These are phyloP conservation scores for Meandrina meandrites DNA, from an alignment of 92 coral and sea anemone genomes.

Conservation along the genomic window DNA sequence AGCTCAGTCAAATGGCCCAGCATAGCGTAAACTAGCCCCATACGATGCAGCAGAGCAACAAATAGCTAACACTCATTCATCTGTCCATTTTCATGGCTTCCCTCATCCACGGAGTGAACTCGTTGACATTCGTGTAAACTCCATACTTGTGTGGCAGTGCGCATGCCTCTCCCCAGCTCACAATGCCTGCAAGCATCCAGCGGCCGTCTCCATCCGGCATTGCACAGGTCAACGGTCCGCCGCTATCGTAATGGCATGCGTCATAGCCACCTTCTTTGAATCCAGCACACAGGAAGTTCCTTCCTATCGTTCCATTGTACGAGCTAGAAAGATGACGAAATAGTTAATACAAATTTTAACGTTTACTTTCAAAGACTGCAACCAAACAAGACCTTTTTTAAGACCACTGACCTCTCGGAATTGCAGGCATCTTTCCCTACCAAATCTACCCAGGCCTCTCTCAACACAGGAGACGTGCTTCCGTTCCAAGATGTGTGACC, in stretches of 20 bases:
- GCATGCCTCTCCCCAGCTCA: constrained; percentile 95
- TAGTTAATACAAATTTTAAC: background rate
- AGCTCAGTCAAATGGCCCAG: background rate
- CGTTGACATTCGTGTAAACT: constrained; percentile 90
- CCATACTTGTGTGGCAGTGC: constrained; percentile 95
- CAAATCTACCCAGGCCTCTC: constrained; percentile 93
- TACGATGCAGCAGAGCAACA: background rate
- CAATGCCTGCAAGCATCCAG: constrained; percentile 94
- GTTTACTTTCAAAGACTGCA: background rate
- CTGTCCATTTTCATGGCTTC: constrained; percentile 52
- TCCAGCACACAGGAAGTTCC: constrained; percentile 97
- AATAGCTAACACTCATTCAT: constrained; percentile 1
- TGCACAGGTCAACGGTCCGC: constrained; percentile 98
- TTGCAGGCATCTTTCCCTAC: constrained; percentile 85
- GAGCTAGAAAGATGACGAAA: constrained; percentile 54
- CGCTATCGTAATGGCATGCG: constrained; percentile 94
- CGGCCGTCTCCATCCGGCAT: constrained; percentile 46
- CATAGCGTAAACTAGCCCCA: background rate
- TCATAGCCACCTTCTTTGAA: constrained; percentile 94
- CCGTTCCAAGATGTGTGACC: constrained; percentile 94
- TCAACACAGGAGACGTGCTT: constrained; percentile 65
- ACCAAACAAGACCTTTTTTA: background rate
- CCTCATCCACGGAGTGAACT: constrained; percentile 79
- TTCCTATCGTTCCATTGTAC: constrained; percentile 80
- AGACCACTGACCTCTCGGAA: constrained; percentile 72